Evolutionary conservation across 2,113 vertebrate genomes (phyloP).

Genomic region (Dicrurus megarhynchus): DNA sequence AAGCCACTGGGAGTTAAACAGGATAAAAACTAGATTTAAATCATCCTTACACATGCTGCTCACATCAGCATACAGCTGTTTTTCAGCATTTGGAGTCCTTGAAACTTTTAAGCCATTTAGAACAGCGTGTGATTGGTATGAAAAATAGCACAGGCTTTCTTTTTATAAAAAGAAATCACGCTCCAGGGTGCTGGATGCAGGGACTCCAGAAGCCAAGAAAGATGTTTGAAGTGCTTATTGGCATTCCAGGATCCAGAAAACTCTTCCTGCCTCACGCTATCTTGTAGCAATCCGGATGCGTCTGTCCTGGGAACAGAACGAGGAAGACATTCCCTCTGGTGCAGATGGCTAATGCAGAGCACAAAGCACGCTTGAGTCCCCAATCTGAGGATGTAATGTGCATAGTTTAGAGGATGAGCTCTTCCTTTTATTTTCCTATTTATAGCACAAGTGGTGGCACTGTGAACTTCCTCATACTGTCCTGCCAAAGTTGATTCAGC

Average conservation of each 20-base stretch:
- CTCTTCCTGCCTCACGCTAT: neutral
- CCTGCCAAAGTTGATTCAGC: neutral
- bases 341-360: neutral
- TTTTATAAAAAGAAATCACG: constrained; percentile 49
- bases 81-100: constrained; percentile 60
- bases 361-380: neutral
- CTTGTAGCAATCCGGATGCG: neutral
- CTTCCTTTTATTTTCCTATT: neutral
- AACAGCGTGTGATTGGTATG: constrained; percentile 57
- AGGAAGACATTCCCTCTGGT: neutral
- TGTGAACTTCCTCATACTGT: neutral
- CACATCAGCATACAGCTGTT: constrained; percentile 71
- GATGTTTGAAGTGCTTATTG: constrained; percentile 51
- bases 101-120: constrained; percentile 49
- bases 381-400: neutral
- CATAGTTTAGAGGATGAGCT: neutral
- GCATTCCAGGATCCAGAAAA: constrained; percentile 18
- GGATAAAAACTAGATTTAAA: constrained; percentile 69
- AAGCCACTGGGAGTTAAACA: constrained; percentile 72
- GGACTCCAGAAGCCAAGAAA: constrained; percentile 58
- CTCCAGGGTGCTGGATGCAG: constrained; percentile 48
- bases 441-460: neutral
- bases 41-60: constrained; percentile 68
- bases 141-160: constrained; percentile 61
- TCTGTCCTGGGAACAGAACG: constrained; percentile 19